Percentiles rank a stretch among this genome's conserved stretches.
These are phyloP conservation scores for Zaprionus gabonicus DNA, from an alignment of 1,140 invertebrate genomes.

Conservation along the genomic window DNA sequence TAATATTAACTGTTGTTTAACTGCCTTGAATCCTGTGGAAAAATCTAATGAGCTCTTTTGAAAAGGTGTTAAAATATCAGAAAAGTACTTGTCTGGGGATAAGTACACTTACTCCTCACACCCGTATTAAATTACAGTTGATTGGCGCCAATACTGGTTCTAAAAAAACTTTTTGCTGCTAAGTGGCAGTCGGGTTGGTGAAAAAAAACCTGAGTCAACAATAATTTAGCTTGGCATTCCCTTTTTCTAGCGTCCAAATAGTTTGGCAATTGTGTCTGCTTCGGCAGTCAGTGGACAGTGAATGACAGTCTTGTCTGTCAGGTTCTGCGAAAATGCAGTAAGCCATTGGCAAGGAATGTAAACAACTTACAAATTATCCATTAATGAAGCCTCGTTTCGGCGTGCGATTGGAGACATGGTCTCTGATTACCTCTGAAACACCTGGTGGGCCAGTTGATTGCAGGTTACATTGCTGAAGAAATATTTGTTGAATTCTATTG, in stretches of 20 bases:
- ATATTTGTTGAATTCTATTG: slow-evolving; percentile 73
- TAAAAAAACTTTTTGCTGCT: slow-evolving; percentile 40
- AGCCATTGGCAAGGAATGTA: slow-evolving; percentile 59
- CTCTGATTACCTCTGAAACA: slow-evolving; percentile 1
- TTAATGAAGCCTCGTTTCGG: slow-evolving; percentile 77
- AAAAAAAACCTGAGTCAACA: slow-evolving; percentile 75
- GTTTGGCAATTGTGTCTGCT: slow-evolving; percentile 15
- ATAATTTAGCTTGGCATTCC: slow-evolving; percentile 62
- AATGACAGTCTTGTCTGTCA: slow-evolving; percentile 65
- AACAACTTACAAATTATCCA: slow-evolving; percentile 80
- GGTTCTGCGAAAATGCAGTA: slow-evolving; percentile 48
- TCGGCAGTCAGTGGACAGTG: slow-evolving; percentile 57
- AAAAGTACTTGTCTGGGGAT: slow-evolving; percentile 29
- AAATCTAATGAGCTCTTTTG: background rate
- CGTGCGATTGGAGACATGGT: background rate
- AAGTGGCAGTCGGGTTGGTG: slow-evolving; percentile 57
- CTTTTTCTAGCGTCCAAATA: background rate
- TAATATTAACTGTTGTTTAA: too few species aligned
- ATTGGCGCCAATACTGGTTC: slow-evolving; percentile 70
- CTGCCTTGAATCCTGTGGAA: too few species aligned
- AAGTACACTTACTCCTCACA: slow-evolving; percentile 51
- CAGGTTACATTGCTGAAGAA: slow-evolving; percentile 49
- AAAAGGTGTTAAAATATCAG: slow-evolving; percentile 10
- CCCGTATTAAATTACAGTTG: slow-evolving; percentile 81
- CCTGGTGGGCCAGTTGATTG: slow-evolving; percentile 53